These are phyloP conservation scores for Tetraodon nigroviridis DNA, from an alignment of 2,113 vertebrate genomes.

Conservation along the genomic window DNA sequence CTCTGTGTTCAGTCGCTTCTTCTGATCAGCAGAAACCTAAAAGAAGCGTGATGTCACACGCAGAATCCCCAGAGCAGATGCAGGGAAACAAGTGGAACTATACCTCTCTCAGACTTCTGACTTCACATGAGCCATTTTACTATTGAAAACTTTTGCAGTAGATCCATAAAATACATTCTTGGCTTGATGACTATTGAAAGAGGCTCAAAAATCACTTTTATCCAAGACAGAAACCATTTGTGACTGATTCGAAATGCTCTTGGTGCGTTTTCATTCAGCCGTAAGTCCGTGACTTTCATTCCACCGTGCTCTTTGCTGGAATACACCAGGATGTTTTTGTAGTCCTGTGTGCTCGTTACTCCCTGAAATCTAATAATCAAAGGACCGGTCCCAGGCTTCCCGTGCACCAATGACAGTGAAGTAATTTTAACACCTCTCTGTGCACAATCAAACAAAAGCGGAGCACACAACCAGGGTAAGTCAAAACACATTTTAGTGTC, in stretches of 20 bases:
- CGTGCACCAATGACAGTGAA: slow-evolving; percentile 27
- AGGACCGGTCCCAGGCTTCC: slow-evolving; percentile 25
- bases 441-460: slow-evolving; percentile 3
- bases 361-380: slow-evolving; percentile 48
- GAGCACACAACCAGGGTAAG: slow-evolving; percentile 10
- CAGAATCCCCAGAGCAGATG: no score
- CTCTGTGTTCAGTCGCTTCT: slow-evolving; percentile 4
- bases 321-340: slow-evolving; percentile 28
- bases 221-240: slow-evolving; percentile 1
- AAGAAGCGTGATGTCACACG: slow-evolving; percentile 33
- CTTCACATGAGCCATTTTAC: neutral
- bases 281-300: neutral
- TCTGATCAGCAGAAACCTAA: slow-evolving; percentile 1
- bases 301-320: slow-evolving; percentile 8
- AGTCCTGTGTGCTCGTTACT: slow-evolving; percentile 8
- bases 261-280: slow-evolving; percentile 1
- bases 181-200: slow-evolving; percentile 12
- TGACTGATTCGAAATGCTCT: slow-evolving; percentile 7
- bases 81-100: slow-evolving; percentile 15
- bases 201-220: slow-evolving; percentile 6
- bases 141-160: no score
- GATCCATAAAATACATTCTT: neutral
- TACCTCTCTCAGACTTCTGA: neutral
- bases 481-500: neutral
- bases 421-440: slow-evolving; percentile 7